phyloP scores from a whole-genome alignment of 2,113 vertebrate species.

The Ciconia stormi region DNA sequence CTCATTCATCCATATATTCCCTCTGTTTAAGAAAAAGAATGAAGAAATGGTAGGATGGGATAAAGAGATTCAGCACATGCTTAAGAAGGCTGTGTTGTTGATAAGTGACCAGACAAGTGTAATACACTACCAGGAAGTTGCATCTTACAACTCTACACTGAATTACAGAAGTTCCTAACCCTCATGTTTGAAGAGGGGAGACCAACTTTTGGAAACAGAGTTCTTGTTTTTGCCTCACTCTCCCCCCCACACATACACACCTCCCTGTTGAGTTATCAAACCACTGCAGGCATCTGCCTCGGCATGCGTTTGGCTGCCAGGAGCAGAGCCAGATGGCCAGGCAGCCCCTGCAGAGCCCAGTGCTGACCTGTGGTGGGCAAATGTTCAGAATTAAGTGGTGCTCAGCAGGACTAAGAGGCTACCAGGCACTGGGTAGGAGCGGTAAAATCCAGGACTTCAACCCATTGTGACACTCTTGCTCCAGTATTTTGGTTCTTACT shows the following conservation, averaged over 20 bases:
- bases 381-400: background rate
- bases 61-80: background rate
- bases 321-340: background rate
- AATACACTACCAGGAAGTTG: background rate
- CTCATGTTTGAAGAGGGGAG: background rate
- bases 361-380: rapidly evolving
- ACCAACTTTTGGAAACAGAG: background rate
- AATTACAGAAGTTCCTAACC: background rate
- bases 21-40: background rate
- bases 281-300: background rate
- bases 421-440: background rate
- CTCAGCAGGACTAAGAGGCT: background rate
- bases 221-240: background rate
- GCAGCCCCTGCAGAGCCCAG: rapidly evolving
- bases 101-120: background rate
- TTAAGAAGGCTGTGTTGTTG: background rate
- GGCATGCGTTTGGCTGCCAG: rapidly evolving
- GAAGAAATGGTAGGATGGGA: background rate
- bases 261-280: background rate
- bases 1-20: background rate
- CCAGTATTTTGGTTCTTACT: background rate
- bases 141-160: background rate
- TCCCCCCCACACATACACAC: background rate
- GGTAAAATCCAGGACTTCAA: background rate
- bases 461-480: background rate